Evolutionary conservation across 2,797 vertebrate species (phyloP), one percentile per base, ranked within the genome.

Genomic region (Chaenodraco wilsoni): DNA sequence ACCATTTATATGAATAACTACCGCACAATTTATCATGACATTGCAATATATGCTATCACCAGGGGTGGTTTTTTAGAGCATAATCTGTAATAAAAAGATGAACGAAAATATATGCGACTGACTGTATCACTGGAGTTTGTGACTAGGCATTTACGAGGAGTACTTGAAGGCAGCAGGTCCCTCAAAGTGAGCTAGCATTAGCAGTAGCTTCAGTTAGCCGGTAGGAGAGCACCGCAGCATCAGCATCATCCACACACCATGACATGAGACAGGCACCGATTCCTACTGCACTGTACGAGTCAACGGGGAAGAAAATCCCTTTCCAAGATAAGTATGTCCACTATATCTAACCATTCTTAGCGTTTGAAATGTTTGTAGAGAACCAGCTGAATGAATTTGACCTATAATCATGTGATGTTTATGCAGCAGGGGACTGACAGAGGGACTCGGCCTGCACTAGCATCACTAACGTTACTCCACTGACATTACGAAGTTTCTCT

Each of bases 181-280:
- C 7, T 64, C 77, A 79, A 86, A 88, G 65, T 79, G 72, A 83
- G 89, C 87, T 85, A 82, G 69, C 81, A 27, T 78, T 71, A 84
- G 81, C 83, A 48, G 15, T 15, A 64, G 60, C 44, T 31, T 52
- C 72, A 54, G 79, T 40, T 79, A 84, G 74, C 88, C 79, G 69
- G 69, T 27, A 73, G 75, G 40, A 59, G 76, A 65, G 46, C 41
- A 65, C 50, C 70, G 66, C 83, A 78, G 71, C 85, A 81, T 76
- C 84, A 67, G 44, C 78, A 73, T 40, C 81, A 61, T 3, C 51
- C 57, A 1, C 0, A 45, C 76, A 69, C 59, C 50, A 74, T 82
- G 73, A 60, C 77, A 50, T 82, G 43, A 82, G 44, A 69, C 31
- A 4, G 19, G 6, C 49, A 37, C 13, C 37, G 0, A 50, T 41